These are phyloP conservation scores for Crenuchus spilurus DNA, from an alignment of 2,797 vertebrate species.

Conservation along the genomic window DNA sequence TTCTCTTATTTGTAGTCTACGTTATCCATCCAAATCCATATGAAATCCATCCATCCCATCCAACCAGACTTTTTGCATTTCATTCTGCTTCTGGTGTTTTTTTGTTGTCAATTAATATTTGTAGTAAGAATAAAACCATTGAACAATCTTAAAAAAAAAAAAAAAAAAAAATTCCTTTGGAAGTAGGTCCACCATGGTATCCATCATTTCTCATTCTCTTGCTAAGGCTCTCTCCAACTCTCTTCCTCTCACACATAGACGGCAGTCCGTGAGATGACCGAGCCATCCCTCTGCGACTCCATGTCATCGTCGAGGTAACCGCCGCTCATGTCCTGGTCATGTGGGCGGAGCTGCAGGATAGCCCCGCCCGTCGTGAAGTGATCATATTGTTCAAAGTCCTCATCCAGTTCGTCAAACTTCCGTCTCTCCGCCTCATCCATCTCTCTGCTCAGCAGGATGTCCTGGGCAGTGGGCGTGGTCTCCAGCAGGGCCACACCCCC, in stretches of 20 bases:
- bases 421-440: constrained; percentile 78
- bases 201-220: background rate
- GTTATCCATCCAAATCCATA: constrained; percentile 21
- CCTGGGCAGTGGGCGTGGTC: constrained; percentile 74
- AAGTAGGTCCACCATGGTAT: constrained; percentile 48
- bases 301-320: constrained; percentile 84
- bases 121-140: constrained; percentile 21
- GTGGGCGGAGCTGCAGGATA: constrained; percentile 79
- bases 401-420: constrained; percentile 83
- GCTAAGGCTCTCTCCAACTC: background rate
- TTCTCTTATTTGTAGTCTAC: constrained; percentile 7
- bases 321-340: constrained; percentile 67
- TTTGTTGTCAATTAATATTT: background rate
- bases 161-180: constrained; percentile 59
- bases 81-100: constrained; percentile 17
- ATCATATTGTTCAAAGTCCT: constrained; percentile 80
- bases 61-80: constrained; percentile 6
- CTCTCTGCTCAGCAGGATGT: constrained; percentile 78
- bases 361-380: constrained; percentile 76
- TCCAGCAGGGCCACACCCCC: constrained; percentile 64
- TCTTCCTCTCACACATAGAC: constrained; percentile 82
- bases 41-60: constrained; percentile 33
- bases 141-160: constrained; percentile 31
- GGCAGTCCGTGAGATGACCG: constrained; percentile 90
- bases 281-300: constrained; percentile 91